Conservation (phyloP, 2,888 invertebrate genomes). For the Agonopterix alstromeriana region DNA sequence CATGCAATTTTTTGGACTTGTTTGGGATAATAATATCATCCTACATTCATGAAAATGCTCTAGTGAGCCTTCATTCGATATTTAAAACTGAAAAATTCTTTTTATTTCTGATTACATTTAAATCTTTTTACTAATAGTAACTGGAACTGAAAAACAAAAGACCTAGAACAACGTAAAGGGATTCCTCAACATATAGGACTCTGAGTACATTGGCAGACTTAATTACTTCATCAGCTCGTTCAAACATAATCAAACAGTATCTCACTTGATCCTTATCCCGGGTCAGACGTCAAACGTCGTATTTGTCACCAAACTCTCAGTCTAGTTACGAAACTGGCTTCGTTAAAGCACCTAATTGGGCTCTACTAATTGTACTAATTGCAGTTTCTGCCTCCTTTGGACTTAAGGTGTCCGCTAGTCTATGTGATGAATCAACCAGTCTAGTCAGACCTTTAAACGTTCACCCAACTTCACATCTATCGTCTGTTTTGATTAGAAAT, state of each 20-base stretch:
- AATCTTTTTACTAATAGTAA: too few relatives aligned
- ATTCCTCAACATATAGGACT: too few relatives aligned
- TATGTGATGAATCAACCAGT: constrained; percentile 12
- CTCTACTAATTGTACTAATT: constrained; percentile 66
- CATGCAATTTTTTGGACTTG: too few relatives aligned
- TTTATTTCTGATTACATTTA: too few relatives aligned
- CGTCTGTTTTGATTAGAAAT: constrained; percentile 10
- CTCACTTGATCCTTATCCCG: constrained; percentile 42
- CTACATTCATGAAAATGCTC: too few relatives aligned
- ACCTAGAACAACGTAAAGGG: too few relatives aligned
- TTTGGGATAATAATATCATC: too few relatives aligned
- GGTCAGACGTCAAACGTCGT: constrained; percentile 55
- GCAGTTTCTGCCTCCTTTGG: constrained; percentile 56
- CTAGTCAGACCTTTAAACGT: constrained; percentile 14
- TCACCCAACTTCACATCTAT: constrained; percentile 1
- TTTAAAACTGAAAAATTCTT: too few relatives aligned
- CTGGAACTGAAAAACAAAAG: too few relatives aligned
- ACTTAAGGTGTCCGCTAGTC: constrained; percentile 52
- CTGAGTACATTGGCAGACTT: too few relatives aligned
- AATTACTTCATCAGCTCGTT: too few relatives aligned
- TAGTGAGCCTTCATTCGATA: too few relatives aligned
- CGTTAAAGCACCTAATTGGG: constrained; percentile 70
- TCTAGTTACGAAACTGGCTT: constrained; percentile 58
- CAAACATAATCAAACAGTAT: constrained; percentile 40
- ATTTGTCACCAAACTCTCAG: constrained; percentile 57